Conservation (phyloP, 2,888 invertebrate genomes). For the Drosophila quinaria region DNA sequence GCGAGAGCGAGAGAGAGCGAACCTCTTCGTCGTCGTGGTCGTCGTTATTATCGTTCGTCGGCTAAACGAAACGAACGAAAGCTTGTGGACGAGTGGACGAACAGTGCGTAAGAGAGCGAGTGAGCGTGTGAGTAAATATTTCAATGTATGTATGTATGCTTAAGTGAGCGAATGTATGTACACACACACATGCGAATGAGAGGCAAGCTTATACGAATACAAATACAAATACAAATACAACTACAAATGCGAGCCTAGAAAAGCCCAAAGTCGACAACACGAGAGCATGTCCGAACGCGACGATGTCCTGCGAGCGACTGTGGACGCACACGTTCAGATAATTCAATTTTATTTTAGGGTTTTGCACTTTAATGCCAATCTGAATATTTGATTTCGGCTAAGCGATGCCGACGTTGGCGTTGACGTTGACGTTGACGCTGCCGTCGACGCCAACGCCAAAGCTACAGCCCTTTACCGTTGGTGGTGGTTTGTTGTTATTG, state of each 20-base stretch:
- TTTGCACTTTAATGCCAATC: conserved; percentile 85
- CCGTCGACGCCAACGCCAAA: conserved; percentile 27
- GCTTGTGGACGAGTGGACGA: conserved; percentile 67
- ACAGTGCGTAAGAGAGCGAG: conserved; percentile 53
- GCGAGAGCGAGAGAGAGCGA: conserved; percentile 46
- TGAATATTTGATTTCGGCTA: conserved; percentile 84
- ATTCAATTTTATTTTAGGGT: conserved; percentile 85
- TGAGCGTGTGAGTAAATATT: conserved; percentile 18
- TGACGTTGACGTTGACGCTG: conserved; percentile 44
- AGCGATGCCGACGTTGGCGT: conserved; percentile 63
- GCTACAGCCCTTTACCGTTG: conserved; percentile 42
- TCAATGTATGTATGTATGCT: conserved; percentile 23
- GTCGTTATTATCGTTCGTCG: conserved; percentile 24
- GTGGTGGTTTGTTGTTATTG: conserved; percentile 61
- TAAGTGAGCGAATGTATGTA: conserved; percentile 35
- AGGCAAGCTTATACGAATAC: conserved; percentile 46
- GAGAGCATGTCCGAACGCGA: conserved; percentile 74
- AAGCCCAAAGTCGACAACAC: conserved; percentile 47
- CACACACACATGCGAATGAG: conserved; percentile 10
- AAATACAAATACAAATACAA: conserved; percentile 31
- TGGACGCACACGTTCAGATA: conserved; percentile 81
- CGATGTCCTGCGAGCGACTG: conserved; percentile 76
- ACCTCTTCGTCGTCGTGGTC: conserved; percentile 46
- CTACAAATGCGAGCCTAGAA: conserved; percentile 22
- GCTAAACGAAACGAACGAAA: conserved; percentile 64